phyloP scores from a whole-genome alignment of 92 coral and sea anemone species.

The Paragorgia papillata region DNA sequence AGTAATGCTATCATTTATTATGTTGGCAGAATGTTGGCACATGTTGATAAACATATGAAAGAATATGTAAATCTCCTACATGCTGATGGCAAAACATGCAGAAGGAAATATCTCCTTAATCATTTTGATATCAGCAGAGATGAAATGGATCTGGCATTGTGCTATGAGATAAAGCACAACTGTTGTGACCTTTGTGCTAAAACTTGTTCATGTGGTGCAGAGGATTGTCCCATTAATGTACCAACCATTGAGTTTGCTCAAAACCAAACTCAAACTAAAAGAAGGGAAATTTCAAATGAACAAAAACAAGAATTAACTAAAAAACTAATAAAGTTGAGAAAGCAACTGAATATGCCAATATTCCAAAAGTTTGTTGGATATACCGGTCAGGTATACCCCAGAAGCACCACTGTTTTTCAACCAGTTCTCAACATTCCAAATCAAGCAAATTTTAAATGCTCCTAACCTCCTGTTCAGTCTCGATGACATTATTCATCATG shows the following conservation, averaged over 20 bases:
- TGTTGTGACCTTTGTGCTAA: conserved; percentile 46
- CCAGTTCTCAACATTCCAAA: conserved; percentile 38
- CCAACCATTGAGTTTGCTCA: conserved; percentile 2
- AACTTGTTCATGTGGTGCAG: conserved; percentile 34
- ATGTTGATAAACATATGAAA: conserved; percentile 48
- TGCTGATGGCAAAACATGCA: conserved; percentile 16
- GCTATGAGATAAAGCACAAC: conserved; percentile 16
- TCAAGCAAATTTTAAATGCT: conserved; percentile 17
- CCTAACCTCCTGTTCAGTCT: conserved; percentile 18
- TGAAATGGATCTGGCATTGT: conserved; percentile 19
- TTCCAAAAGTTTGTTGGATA: conserved; percentile 26
- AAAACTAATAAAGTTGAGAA: conserved; percentile 14
- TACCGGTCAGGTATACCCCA: conserved; percentile 31
- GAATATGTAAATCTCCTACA: conserved; percentile 39
- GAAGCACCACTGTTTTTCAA: conserved; percentile 21
- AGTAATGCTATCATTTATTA: conserved; percentile 45
- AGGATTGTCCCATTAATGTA: conserved; percentile 15
- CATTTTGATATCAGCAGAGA: conserved; percentile 24
- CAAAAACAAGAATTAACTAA: conserved; percentile 20
- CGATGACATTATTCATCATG: conserved; percentile 19
- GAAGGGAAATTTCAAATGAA: conserved; percentile 11
- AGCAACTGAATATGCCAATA: conserved; percentile 29
- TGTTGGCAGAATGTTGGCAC: conserved; percentile 43
- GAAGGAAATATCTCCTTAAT: conserved; percentile 46
- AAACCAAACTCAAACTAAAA: not conserved